phyloP scores from a whole-genome alignment of 2,113 vertebrate species.

The Pipa parva region DNA sequence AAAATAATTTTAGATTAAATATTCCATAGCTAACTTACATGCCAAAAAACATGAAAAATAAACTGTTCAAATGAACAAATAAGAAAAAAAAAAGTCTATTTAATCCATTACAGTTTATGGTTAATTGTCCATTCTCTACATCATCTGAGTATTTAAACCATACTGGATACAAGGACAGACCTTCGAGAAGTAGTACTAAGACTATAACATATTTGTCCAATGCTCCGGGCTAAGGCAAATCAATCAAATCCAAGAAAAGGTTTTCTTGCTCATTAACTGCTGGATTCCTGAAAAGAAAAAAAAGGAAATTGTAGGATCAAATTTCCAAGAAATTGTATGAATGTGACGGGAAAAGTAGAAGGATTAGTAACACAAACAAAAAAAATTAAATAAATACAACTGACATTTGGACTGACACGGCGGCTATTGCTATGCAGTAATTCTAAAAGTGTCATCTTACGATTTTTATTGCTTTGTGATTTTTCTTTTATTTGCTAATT shows the following conservation, averaged over 20 bases:
- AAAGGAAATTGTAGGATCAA: not conserved
- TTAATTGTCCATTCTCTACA: not conserved
- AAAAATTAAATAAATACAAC: too few species aligned
- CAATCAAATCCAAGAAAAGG: not conserved
- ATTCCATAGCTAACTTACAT: too few species aligned
- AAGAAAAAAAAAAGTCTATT: not conserved
- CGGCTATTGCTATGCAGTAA: too few species aligned
- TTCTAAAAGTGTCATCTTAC: too few species aligned
- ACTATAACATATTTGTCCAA: not conserved
- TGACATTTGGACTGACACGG: too few species aligned
- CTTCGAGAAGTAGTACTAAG: too few species aligned
- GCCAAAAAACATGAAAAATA: not conserved
- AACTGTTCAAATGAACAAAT: not conserved
- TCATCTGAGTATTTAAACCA: not conserved
- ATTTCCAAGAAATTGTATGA: too few species aligned
- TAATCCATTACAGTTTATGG: not conserved
- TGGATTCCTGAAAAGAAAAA: not conserved
- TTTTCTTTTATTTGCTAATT: too few species aligned
- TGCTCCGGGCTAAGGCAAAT: not conserved
- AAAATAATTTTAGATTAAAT: too few species aligned
- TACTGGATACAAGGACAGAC: not conserved
- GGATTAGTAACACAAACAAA: too few species aligned
- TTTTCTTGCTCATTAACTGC: conserved; percentile 11
- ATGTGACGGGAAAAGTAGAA: too few species aligned
- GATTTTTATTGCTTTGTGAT: too few species aligned